phyloP scores from a whole-genome alignment of 2,888 invertebrate genomes.

The Lycia hirtaria region DNA sequence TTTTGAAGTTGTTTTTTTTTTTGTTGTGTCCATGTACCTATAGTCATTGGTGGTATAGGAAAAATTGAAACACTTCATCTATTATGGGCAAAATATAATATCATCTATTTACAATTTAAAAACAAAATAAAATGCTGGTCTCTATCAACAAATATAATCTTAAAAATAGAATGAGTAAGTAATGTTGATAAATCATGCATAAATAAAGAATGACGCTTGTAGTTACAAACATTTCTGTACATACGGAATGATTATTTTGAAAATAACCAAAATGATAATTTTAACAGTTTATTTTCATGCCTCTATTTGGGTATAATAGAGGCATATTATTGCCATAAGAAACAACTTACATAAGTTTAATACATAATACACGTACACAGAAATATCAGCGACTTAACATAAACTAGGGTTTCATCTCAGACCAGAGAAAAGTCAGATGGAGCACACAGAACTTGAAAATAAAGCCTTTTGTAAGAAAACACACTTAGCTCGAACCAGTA shows the following conservation, averaged over 20 bases:
- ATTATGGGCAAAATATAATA: constrained; percentile 85
- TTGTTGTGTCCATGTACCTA: no score
- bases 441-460: no score
- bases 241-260: constrained; percentile 61
- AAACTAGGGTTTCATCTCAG: constrained; percentile 30
- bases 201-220: constrained; percentile 55
- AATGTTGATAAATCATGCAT: constrained; percentile 66
- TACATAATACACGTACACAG: constrained; percentile 35
- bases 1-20: no score
- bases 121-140: constrained; percentile 78
- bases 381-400: constrained; percentile 32
- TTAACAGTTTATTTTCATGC: constrained; percentile 31
- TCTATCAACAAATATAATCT: constrained; percentile 73
- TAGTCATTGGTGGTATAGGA: no score
- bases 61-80: constrained; percentile 52
- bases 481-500: no score
- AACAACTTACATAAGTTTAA: constrained; percentile 26
- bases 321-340: constrained; percentile 31
- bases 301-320: constrained; percentile 28
- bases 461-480: no score
- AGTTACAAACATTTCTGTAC: constrained; percentile 55
- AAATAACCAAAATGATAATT: constrained; percentile 37
- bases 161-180: constrained; percentile 77
- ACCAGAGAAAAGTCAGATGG: no score
- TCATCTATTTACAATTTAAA: constrained; percentile 81